Percentiles rank a stretch among this genome's conserved stretches.
phyloP scores from a whole-genome alignment of 2,888 invertebrate genomes.

The Aspidiotus rigidus region DNA sequence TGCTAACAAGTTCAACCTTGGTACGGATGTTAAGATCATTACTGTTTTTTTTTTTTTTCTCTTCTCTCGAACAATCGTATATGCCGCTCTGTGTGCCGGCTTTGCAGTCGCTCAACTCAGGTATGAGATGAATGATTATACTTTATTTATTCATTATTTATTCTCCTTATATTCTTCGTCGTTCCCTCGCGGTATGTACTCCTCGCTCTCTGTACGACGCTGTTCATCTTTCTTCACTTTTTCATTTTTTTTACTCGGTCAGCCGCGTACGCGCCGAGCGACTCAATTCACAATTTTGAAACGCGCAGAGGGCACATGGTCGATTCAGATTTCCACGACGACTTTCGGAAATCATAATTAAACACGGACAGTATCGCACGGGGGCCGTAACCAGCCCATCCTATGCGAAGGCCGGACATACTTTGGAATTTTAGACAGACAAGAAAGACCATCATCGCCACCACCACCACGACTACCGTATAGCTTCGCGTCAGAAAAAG shows the following conservation, averaged over 20 bases:
- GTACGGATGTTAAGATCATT: constrained; percentile 5
- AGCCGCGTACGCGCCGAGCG: neutral
- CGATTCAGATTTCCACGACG: neutral
- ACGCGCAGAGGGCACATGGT: neutral
- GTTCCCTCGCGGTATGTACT: too few species aligned
- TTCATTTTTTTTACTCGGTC: neutral
- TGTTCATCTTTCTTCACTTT: neutral
- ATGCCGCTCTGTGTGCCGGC: neutral
- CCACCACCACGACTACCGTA: too few species aligned
- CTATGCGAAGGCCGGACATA: too few species aligned
- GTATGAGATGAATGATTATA: neutral
- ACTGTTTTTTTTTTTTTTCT: neutral
- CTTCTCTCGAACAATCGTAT: neutral
- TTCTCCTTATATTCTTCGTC: too few species aligned
- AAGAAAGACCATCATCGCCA: too few species aligned
- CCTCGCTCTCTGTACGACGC: neutral
- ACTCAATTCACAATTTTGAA: constrained; percentile 1
- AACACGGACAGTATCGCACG: neutral
- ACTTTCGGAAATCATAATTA: neutral
- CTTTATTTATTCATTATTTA: too few species aligned
- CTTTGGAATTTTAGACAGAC: too few species aligned
- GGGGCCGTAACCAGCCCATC: too few species aligned
- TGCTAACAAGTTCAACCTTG: constrained; percentile 14
- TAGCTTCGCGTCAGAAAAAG: neutral
- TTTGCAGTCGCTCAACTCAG: neutral